Evolutionary conservation across 2,797 vertebrate species (phyloP).

Genomic region (Dipus sagitta): DNA sequence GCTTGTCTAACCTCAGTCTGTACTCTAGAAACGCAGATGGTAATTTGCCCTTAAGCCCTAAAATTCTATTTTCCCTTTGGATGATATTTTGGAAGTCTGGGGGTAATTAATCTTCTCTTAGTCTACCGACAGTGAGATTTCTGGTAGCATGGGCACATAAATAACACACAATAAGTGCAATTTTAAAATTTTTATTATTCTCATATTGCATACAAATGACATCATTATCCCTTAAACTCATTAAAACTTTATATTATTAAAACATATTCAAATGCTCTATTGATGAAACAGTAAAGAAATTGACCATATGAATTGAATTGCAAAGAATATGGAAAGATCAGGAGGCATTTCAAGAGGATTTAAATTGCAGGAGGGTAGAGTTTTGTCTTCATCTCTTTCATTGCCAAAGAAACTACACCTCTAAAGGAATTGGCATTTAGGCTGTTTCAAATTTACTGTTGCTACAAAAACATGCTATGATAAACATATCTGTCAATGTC

Average conservation of each 20-base stretch:
- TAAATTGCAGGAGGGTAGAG: not conserved
- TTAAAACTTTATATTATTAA: not conserved
- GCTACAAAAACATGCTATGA: too few species aligned
- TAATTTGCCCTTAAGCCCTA: not conserved
- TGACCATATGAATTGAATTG: not conserved
- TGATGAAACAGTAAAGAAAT: not conserved
- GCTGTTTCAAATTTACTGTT: not conserved
- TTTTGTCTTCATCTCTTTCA: not conserved
- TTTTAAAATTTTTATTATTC: not conserved
- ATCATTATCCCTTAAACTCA: not conserved
- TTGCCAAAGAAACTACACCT: too few species aligned
- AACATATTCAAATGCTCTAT: not conserved
- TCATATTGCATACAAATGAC: not conserved
- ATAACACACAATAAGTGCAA: not conserved
- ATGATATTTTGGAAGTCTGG: not conserved
- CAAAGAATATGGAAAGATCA: not conserved
- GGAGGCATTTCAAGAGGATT: not conserved
- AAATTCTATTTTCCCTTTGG: not conserved
- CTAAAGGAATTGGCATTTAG: not conserved
- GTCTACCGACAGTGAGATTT: not conserved
- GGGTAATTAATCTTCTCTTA: not conserved
- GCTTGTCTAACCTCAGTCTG: not conserved
- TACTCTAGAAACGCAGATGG: not conserved
- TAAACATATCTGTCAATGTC: too few species aligned
- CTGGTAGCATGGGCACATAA: not conserved